These are phyloP conservation scores for Staurois parvus DNA, from an alignment of 2,797 vertebrate genomes.

Conservation along the genomic window DNA sequence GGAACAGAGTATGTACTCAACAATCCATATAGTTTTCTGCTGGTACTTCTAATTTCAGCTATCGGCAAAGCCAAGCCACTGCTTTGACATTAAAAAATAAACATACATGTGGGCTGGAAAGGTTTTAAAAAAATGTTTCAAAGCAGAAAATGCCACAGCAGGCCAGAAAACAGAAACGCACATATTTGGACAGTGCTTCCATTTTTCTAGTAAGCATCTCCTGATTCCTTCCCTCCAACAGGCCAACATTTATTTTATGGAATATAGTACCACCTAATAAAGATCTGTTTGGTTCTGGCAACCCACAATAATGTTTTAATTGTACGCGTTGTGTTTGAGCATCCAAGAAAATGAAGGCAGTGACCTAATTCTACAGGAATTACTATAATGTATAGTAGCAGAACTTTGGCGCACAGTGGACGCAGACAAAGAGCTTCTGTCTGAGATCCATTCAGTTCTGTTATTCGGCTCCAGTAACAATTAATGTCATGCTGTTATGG, in stretches of 20 bases:
- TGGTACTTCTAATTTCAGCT: background rate
- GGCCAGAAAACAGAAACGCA: conserved; percentile 2
- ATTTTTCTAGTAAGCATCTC: conserved; percentile 23
- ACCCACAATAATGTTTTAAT: conserved; percentile 46
- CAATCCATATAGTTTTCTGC: background rate
- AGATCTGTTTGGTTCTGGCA: conserved; percentile 38
- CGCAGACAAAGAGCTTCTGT: conserved; percentile 39
- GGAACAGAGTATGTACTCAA: background rate
- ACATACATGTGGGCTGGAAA: background rate
- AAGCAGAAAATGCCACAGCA: background rate
- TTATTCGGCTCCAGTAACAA: conserved; percentile 22
- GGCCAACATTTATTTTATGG: conserved; percentile 48
- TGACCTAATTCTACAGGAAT: conserved; percentile 45
- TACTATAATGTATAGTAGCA: conserved; percentile 46
- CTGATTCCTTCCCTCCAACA: conserved; percentile 8
- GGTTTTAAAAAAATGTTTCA: background rate
- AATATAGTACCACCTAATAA: conserved; percentile 53
- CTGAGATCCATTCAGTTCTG: conserved; percentile 26
- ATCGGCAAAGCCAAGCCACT: background rate
- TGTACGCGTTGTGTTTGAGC: conserved; percentile 26
- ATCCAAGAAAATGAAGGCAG: conserved; percentile 23
- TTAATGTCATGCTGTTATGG: conserved; percentile 37
- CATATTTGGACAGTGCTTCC: conserved; percentile 7
- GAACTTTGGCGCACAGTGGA: conserved; percentile 42
- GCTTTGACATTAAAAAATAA: background rate